phyloP scores from a whole-genome alignment of 2,888 invertebrate genomes.

The Suillia variegata region DNA sequence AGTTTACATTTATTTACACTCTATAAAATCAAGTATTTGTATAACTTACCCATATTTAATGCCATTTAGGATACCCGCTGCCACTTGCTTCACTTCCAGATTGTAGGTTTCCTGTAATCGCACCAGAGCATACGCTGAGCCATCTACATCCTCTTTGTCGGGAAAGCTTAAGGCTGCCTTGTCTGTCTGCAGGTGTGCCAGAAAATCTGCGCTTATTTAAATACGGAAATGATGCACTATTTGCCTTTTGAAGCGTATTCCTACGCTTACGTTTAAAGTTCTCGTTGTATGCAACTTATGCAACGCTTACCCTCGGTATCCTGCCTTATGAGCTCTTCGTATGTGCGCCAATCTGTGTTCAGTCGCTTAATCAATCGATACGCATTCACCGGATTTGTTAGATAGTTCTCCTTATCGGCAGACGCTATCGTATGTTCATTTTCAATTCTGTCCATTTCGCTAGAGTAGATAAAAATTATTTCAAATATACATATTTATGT shows the following conservation, averaged over 20 bases:
- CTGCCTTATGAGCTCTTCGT: constrained; percentile 73
- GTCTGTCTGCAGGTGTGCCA: constrained; percentile 74
- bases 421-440: constrained; percentile 77
- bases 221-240: neutral
- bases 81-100: constrained; percentile 82
- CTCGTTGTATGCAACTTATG: too few species aligned
- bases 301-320: constrained; percentile 65
- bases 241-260: too few species aligned
- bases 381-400: constrained; percentile 92
- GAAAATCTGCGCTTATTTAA: constrained; percentile 70
- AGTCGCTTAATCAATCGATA: constrained; percentile 91
- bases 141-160: constrained; percentile 88
- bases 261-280: too few species aligned
- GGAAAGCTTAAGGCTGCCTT: constrained; percentile 80
- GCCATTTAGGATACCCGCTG: constrained; percentile 83
- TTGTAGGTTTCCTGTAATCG: constrained; percentile 93
- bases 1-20: neutral
- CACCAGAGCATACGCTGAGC: constrained; percentile 91
- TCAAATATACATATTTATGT: neutral
- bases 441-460: constrained; percentile 68
- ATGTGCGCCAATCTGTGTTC: constrained; percentile 85
- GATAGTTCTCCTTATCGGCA: constrained; percentile 76
- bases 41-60: constrained; percentile 72
- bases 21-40: neutral
- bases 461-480: constrained; percentile 28